These are phyloP conservation scores for Botrylloides violaceus DNA, from an alignment of 23 tunicate species.

Conservation along the genomic window DNA sequence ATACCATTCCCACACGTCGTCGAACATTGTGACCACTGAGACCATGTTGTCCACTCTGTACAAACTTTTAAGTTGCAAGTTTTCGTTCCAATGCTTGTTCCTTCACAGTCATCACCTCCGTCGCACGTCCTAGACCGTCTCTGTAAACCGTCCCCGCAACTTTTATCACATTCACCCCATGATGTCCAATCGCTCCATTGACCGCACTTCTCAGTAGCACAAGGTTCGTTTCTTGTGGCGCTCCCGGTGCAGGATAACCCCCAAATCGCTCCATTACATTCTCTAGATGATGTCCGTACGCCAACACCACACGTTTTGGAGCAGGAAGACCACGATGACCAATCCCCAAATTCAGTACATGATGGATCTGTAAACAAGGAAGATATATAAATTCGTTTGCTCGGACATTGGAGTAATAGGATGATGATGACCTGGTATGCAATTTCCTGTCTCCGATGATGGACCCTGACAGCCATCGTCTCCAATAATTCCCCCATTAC, in stretches of 20 bases:
- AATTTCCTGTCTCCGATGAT: neutral
- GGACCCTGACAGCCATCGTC: neutral
- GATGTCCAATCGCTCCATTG: neutral
- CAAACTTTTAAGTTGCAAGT: neutral
- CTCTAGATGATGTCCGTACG: neutral
- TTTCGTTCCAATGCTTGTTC: neutral
- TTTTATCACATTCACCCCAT: conserved; percentile 19
- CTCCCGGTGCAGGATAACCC: neutral
- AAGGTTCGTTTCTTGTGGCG: neutral
- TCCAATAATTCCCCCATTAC: conserved; percentile 4
- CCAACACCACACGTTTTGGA: neutral
- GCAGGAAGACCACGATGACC: neutral
- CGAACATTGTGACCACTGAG: neutral
- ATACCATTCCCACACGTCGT: neutral
- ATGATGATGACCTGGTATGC: conserved; percentile 7
- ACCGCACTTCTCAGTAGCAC: neutral
- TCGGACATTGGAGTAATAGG: no score
- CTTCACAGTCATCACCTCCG: neutral
- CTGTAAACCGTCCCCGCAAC: conserved; percentile 4
- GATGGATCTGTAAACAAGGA: neutral
- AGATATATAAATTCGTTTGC: neutral
- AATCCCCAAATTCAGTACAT: neutral
- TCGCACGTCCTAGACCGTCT: conserved; percentile 6
- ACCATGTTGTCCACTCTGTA: neutral
- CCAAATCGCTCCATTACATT: neutral